Percentiles rank a stretch among this genome's conserved stretches.
Evolutionary conservation across 2,888 invertebrate species (phyloP).

Genomic region (Argyresthia goedartella): DNA sequence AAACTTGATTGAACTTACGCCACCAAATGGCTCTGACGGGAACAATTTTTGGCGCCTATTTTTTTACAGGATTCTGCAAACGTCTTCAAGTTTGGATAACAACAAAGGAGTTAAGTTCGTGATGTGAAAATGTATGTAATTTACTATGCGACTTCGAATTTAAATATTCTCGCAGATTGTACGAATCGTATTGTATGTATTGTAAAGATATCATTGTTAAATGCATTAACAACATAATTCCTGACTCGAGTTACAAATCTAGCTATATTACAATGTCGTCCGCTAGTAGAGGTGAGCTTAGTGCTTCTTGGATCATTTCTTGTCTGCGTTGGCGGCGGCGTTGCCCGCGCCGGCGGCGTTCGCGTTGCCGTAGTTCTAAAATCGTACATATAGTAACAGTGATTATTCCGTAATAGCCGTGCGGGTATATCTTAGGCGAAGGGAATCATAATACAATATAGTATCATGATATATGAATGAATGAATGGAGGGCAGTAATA

Average conservation of each 20-base stretch:
- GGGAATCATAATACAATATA: background rate
- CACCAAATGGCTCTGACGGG: too few relatives aligned
- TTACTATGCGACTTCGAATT: background rate
- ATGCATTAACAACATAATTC: background rate
- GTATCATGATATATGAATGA: background rate
- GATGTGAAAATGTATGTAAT: background rate
- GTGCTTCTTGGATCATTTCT: slow-evolving; percentile 31
- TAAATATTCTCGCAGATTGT: background rate
- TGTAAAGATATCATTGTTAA: background rate
- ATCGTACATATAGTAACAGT: slow-evolving; percentile 1
- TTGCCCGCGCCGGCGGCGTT: slow-evolving; percentile 23
- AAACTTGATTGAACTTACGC: too few relatives aligned
- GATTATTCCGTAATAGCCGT: background rate
- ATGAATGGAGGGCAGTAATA: background rate
- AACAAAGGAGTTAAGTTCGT: too few relatives aligned
- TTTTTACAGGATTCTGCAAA: too few relatives aligned
- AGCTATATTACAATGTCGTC: background rate
- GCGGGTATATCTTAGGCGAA: background rate
- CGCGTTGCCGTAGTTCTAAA: slow-evolving; percentile 38
- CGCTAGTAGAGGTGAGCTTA: background rate
- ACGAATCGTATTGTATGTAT: background rate
- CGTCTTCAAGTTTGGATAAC: too few relatives aligned
- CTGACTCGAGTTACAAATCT: background rate
- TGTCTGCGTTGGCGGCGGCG: slow-evolving; percentile 25
- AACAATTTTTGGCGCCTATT: too few relatives aligned